A percentile compares a stretch with the other conserved stretches of the same genome.
phyloP scores from a whole-genome alignment of 1,140 invertebrate species.

The Cylas formicarius region DNA sequence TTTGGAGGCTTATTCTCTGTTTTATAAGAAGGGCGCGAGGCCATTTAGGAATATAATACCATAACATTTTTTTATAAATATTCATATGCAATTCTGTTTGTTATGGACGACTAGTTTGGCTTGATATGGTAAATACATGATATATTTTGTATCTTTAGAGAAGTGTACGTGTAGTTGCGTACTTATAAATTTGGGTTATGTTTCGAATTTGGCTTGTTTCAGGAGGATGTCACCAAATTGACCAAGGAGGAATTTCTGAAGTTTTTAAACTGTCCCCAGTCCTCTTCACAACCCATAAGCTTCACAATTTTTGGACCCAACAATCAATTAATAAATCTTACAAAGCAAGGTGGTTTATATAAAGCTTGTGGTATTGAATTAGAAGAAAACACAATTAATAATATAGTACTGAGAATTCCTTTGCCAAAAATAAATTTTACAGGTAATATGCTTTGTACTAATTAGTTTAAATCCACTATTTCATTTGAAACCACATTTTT shows the following conservation, averaged over 20 bases:
- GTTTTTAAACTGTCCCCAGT: slow-evolving; percentile 17
- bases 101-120: slow-evolving; percentile 4
- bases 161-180: not conserved
- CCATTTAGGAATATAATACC: too few species aligned
- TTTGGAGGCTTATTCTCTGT: too few species aligned
- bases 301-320: slow-evolving; percentile 7
- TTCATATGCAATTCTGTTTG: too few species aligned
- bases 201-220: slow-evolving; percentile 8
- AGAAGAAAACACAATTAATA: slow-evolving; percentile 15
- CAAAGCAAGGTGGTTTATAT: slow-evolving; percentile 11
- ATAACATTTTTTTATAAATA: too few species aligned
- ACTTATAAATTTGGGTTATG: slow-evolving; percentile 1
- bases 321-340: slow-evolving; percentile 6
- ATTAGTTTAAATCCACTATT: not conserved
- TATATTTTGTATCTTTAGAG: not conserved
- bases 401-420: slow-evolving; percentile 15
- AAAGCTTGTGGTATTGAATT: slow-evolving; percentile 8
- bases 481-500: slow-evolving; percentile 7
- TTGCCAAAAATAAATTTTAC: slow-evolving; percentile 13
- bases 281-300: not conserved
- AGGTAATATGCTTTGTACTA: slow-evolving; percentile 6
- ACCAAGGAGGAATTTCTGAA: slow-evolving; percentile 21
- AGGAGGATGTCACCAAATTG: slow-evolving; percentile 18
- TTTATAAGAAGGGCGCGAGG: too few species aligned
- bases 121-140: slow-evolving; percentile 10